Conservation (phyloP, 2,797 vertebrate species). For the Anisognathus igniventris region DNA sequence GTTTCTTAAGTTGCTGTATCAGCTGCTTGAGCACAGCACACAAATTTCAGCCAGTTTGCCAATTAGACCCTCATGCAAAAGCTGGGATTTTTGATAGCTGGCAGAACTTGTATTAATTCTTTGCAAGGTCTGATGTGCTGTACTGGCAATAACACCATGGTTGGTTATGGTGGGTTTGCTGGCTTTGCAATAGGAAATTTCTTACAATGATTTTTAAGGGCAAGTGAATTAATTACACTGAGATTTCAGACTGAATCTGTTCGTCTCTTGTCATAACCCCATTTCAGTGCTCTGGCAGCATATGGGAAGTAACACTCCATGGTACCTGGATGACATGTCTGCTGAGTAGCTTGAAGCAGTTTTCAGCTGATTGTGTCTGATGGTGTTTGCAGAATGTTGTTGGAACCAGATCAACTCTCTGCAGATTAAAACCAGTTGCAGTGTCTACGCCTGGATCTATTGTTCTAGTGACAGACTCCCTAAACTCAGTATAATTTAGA, state of each 20-base stretch:
- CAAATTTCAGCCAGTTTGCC: background rate
- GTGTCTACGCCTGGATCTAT: conserved; percentile 16
- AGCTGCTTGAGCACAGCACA: background rate
- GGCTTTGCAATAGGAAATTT: conserved; percentile 8
- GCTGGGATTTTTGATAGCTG: conserved; percentile 23
- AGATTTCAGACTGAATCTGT: conserved; percentile 47
- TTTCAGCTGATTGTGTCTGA: conserved; percentile 54
- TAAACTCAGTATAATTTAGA: conserved; percentile 21
- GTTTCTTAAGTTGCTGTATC: background rate
- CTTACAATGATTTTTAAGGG: conserved; percentile 1
- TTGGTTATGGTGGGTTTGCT: conserved; percentile 28
- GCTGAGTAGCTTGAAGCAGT: conserved; percentile 55
- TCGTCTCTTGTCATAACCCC: conserved; percentile 48
- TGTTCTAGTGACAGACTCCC: conserved; percentile 43
- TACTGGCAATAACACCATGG: background rate
- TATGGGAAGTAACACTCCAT: conserved; percentile 53
- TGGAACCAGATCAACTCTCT: conserved; percentile 33
- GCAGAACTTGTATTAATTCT: conserved; percentile 36
- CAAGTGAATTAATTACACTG: conserved; percentile 45
- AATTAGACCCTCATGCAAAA: background rate
- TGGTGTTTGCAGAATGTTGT: conserved; percentile 18
- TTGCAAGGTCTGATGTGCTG: conserved; percentile 33
- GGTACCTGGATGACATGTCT: conserved; percentile 64
- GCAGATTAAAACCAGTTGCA: conserved; percentile 49
- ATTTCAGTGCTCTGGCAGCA: conserved; percentile 34